Evolutionary conservation across 2,113 vertebrate species (phyloP).

Genomic region (Nipponia nippon): DNA sequence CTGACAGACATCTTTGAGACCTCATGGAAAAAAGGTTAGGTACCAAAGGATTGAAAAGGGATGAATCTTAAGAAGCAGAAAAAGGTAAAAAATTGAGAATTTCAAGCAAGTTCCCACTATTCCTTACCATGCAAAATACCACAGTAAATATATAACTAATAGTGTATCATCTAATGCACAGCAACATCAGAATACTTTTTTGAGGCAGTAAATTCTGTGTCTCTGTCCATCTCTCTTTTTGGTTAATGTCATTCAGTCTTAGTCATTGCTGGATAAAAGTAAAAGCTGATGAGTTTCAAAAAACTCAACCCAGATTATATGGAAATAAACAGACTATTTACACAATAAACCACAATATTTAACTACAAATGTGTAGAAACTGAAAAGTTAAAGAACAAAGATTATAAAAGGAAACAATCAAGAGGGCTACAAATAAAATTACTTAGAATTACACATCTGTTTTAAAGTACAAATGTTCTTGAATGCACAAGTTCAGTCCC

Average conservation of each 20-base stretch:
- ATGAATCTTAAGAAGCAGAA: slow-evolving; percentile 45
- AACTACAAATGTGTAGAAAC: background rate
- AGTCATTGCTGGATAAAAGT: background rate
- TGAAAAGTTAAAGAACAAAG: background rate
- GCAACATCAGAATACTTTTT: slow-evolving; percentile 18
- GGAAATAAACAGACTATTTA: background rate
- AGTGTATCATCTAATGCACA: background rate
- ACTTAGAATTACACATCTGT: background rate
- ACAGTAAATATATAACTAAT: slow-evolving; percentile 54
- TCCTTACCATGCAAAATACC: slow-evolving; percentile 32
- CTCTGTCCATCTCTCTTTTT: background rate
- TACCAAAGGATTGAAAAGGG: slow-evolving; percentile 38
- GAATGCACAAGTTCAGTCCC: background rate
- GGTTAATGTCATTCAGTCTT: background rate
- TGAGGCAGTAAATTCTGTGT: background rate
- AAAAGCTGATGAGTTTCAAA: background rate
- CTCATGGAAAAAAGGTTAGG: slow-evolving; percentile 14
- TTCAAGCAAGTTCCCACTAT: slow-evolving; percentile 32
- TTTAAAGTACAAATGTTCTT: background rate
- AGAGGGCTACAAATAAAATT: background rate
- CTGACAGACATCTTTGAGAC: slow-evolving; percentile 47
- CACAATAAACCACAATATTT: background rate
- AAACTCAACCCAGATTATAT: background rate
- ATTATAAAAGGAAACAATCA: background rate
- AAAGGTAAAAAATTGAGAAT: background rate